phyloP scores from a whole-genome alignment of 1,140 invertebrate species.

The Habropoda laboriosa region DNA sequence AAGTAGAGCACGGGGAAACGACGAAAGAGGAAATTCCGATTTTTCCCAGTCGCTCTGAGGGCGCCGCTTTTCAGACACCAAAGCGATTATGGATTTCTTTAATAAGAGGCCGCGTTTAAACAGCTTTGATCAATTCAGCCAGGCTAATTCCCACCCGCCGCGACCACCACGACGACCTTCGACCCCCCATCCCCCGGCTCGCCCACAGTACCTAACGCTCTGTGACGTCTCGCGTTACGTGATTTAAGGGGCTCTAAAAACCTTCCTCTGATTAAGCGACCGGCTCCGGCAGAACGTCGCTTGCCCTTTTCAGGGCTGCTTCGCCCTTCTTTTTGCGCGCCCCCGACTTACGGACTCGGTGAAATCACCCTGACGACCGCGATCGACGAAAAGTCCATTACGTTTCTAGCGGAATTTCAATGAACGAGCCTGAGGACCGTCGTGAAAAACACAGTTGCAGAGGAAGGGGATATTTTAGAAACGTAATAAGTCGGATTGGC shows the following conservation, averaged over 20 bases:
- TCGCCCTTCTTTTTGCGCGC: slow-evolving; percentile 65
- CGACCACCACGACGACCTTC: slow-evolving; percentile 70
- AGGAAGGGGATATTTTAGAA: not conserved
- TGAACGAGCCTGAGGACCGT: slow-evolving; percentile 35
- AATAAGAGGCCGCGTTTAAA: slow-evolving; percentile 78
- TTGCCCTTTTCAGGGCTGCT: slow-evolving; percentile 71
- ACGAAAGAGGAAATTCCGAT: slow-evolving; percentile 45
- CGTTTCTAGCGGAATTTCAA: slow-evolving; percentile 46
- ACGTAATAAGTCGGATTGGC: slow-evolving; percentile 5
- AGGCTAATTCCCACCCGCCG: slow-evolving; percentile 75
- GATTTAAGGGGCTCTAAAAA: slow-evolving; percentile 78
- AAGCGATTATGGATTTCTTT: slow-evolving; percentile 80
- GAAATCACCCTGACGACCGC: slow-evolving; percentile 55
- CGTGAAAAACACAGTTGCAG: slow-evolving; percentile 1
- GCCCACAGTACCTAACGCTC: slow-evolving; percentile 22
- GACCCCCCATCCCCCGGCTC: not conserved
- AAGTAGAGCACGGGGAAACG: not conserved
- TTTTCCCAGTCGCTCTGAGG: slow-evolving; percentile 59
- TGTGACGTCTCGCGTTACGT: slow-evolving; percentile 74
- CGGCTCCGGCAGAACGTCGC: slow-evolving; percentile 71
- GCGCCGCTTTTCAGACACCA: slow-evolving; percentile 60
- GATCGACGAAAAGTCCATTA: slow-evolving; percentile 59
- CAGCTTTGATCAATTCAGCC: slow-evolving; percentile 79
- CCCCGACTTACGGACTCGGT: slow-evolving; percentile 48
- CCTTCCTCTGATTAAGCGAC: slow-evolving; percentile 79